Conservation (phyloP, 2,888 invertebrate genomes). For the Agrochola lota region DNA sequence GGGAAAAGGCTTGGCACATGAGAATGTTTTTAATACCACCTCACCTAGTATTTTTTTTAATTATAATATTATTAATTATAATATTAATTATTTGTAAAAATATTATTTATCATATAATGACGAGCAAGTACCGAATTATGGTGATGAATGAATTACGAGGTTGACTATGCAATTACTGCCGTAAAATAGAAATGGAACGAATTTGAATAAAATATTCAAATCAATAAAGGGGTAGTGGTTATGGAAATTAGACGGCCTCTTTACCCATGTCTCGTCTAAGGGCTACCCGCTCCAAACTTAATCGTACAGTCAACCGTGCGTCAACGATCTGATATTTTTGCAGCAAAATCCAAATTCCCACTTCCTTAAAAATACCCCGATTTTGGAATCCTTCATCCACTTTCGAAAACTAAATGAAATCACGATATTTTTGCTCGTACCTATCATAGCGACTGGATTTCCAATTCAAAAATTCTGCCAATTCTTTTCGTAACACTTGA, state of each 20-base stretch:
- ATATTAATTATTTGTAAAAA: too few species aligned
- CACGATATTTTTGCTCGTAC: not conserved
- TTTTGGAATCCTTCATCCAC: not conserved
- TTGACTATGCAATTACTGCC: not conserved
- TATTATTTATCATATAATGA: not conserved
- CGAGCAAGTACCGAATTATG: not conserved
- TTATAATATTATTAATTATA: too few species aligned
- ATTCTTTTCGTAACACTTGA: conserved; percentile 6
- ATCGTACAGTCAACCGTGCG: not conserved
- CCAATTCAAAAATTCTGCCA: conserved; percentile 20
- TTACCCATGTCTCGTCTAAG: not conserved
- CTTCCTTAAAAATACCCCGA: not conserved
- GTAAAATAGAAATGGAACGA: not conserved
- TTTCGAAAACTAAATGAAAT: conserved; percentile 5
- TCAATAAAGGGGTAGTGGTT: not conserved
- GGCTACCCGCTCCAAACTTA: not conserved
- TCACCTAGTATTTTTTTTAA: too few species aligned
- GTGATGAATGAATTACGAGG: not conserved
- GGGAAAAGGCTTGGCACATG: too few species aligned
- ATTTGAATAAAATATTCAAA: not conserved
- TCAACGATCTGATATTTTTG: not conserved
- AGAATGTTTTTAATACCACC: too few species aligned
- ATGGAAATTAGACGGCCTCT: not conserved
- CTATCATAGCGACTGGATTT: conserved; percentile 16
- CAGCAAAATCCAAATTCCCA: too few species aligned